These are phyloP conservation scores for Oscheius onirici DNA, from an alignment of 2,888 invertebrate species.

Conservation along the genomic window DNA sequence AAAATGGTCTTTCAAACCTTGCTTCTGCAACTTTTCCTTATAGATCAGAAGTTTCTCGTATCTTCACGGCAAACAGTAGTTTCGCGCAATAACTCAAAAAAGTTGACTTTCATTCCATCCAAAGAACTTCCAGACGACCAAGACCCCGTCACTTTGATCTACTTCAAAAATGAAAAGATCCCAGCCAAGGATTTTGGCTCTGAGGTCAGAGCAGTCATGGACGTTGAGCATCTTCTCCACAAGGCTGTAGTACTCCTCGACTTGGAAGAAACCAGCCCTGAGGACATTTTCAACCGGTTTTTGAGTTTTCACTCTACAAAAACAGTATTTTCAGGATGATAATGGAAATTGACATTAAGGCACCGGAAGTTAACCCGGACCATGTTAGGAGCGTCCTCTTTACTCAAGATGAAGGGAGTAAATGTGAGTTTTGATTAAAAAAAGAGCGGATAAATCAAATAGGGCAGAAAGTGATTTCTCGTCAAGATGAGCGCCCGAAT, in stretches of 20 bases:
- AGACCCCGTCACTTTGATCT: slow-evolving; percentile 74
- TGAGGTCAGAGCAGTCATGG: slow-evolving; percentile 77
- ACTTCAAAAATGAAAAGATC: slow-evolving; percentile 75
- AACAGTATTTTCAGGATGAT: slow-evolving; percentile 63
- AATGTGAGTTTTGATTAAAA: too few relatives aligned
- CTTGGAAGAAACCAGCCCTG: slow-evolving; percentile 75
- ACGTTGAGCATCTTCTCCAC: slow-evolving; percentile 76
- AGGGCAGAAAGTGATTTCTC: too few relatives aligned
- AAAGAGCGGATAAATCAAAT: too few relatives aligned
- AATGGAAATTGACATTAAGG: slow-evolving; percentile 72
- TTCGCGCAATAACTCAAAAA: too few relatives aligned
- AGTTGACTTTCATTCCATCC: too few relatives aligned
- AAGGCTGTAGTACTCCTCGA: slow-evolving; percentile 76
- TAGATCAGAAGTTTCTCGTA: too few relatives aligned
- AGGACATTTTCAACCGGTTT: slow-evolving; percentile 74
- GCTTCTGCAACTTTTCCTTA: too few relatives aligned
- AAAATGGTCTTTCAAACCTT: too few relatives aligned
- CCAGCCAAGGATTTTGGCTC: slow-evolving; percentile 77
- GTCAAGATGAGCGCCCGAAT: too few relatives aligned
- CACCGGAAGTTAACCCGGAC: slow-evolving; percentile 71
- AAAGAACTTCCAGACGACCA: slow-evolving; percentile 60
- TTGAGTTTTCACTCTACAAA: background rate
- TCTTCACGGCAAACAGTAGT: too few relatives aligned
- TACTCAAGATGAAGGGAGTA: slow-evolving; percentile 71
- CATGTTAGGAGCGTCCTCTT: slow-evolving; percentile 71